phyloP scores from a whole-genome alignment of 2,888 invertebrate genomes.

The Sinodicranocentrus sp. region DNA sequence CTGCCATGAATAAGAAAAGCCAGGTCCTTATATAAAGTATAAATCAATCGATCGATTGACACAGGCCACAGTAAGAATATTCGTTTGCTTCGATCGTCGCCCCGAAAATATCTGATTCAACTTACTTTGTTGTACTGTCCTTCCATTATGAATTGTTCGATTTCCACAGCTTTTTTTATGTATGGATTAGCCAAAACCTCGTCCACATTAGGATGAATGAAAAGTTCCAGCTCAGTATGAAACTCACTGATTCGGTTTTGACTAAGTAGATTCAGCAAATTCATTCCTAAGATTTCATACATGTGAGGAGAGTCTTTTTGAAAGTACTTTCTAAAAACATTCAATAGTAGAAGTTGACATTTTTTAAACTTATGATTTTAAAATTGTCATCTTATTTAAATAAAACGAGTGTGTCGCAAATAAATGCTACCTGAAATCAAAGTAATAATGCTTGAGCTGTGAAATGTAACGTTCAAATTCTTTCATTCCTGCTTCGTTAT shows the following conservation, averaged over 20 bases:
- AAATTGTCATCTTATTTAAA: not conserved
- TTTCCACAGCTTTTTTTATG: slow-evolving; percentile 67
- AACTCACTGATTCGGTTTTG: slow-evolving; percentile 62
- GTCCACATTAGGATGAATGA: slow-evolving; percentile 62
- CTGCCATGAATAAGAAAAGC: too few species aligned
- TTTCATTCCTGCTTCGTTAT: slow-evolving; percentile 26
- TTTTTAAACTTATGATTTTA: not conserved
- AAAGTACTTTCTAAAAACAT: slow-evolving; percentile 32
- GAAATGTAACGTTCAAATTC: slow-evolving; percentile 69
- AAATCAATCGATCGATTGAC: too few species aligned
- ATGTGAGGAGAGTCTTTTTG: slow-evolving; percentile 47
- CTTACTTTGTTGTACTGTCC: slow-evolving; percentile 67
- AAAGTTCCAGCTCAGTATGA: slow-evolving; percentile 65
- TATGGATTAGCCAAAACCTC: slow-evolving; percentile 59
- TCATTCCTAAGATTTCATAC: slow-evolving; percentile 71
- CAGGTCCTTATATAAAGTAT: too few species aligned
- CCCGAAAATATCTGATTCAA: too few species aligned
- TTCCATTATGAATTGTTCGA: slow-evolving; percentile 66
- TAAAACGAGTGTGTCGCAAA: not conserved
- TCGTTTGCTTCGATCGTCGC: too few species aligned
- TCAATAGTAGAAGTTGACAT: not conserved
- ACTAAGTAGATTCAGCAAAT: slow-evolving; percentile 60
- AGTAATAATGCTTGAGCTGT: slow-evolving; percentile 70
- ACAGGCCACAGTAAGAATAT: too few species aligned
- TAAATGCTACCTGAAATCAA: slow-evolving; percentile 61